Conservation (phyloP, 2,888 invertebrate species). For the Trachelus iudaicus region DNA sequence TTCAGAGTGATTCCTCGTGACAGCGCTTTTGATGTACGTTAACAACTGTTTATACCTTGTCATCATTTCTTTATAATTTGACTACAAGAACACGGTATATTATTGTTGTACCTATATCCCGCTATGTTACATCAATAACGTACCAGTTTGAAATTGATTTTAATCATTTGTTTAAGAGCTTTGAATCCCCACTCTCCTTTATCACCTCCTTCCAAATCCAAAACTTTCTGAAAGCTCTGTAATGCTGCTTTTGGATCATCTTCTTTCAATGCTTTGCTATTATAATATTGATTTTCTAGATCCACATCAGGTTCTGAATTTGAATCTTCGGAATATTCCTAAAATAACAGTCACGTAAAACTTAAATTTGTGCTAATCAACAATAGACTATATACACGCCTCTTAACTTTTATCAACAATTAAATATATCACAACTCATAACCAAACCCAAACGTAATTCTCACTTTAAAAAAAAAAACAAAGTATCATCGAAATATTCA, state of each 20-base stretch:
- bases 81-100: slow-evolving; percentile 68
- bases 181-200: slow-evolving; percentile 99
- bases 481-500: background rate
- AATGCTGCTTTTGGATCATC: slow-evolving; percentile 93
- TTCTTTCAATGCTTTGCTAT: slow-evolving; percentile 97
- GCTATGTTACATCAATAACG: slow-evolving; percentile 44
- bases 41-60: slow-evolving; percentile 93
- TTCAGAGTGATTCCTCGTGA: slow-evolving; percentile 98
- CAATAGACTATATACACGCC: background rate
- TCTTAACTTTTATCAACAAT: background rate
- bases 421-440: background rate
- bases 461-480: background rate
- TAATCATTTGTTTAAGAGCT: slow-evolving; percentile 99
- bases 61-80: slow-evolving; percentile 97
- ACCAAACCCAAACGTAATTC: background rate
- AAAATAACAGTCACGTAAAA: slow-evolving; percentile 35
- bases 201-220: slow-evolving; percentile 96
- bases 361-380: background rate
- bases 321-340: slow-evolving; percentile 99
- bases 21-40: slow-evolving; percentile 98
- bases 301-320: slow-evolving; percentile 99
- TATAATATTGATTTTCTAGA: slow-evolving; percentile 99
- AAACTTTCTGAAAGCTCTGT: slow-evolving; percentile 93
- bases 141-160: slow-evolving; percentile 98
- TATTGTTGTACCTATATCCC: background rate